phyloP scores from a whole-genome alignment of 2,797 vertebrate species.

The Ceryle rudis region DNA sequence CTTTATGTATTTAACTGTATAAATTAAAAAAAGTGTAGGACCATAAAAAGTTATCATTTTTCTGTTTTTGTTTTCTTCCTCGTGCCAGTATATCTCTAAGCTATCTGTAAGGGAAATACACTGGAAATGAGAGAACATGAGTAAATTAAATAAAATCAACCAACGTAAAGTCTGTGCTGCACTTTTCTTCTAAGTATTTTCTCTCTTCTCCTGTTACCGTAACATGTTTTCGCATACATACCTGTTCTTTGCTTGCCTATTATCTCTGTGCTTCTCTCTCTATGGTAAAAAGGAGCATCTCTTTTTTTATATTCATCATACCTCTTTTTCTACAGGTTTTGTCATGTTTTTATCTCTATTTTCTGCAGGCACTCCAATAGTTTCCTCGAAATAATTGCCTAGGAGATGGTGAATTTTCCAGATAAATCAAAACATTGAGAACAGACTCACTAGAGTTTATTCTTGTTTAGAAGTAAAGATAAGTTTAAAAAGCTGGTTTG shows the following conservation, averaged over 20 bases:
- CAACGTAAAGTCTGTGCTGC: background rate
- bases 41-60: background rate
- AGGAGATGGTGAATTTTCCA: conserved; percentile 67
- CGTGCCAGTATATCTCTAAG: background rate
- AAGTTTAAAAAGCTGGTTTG: conserved; percentile 51
- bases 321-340: background rate
- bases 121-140: background rate
- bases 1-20: background rate
- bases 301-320: background rate
- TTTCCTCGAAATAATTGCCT: conserved; percentile 66
- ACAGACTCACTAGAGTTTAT: conserved; percentile 47
- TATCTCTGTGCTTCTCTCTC: background rate
- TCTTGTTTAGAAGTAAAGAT: conserved; percentile 28
- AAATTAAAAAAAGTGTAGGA: background rate
- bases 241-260: background rate
- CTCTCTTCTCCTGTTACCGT: background rate
- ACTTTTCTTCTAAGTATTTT: background rate
- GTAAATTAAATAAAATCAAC: background rate
- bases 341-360: conserved; percentile 44
- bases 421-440: conserved; percentile 65
- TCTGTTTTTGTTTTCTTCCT: background rate
- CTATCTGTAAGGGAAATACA: background rate
- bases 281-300: background rate
- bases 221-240: background rate
- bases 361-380: conserved; percentile 40